Evolutionary conservation across 2,888 invertebrate genomes (phyloP).

Genomic region (Parnassius mnemosyne): DNA sequence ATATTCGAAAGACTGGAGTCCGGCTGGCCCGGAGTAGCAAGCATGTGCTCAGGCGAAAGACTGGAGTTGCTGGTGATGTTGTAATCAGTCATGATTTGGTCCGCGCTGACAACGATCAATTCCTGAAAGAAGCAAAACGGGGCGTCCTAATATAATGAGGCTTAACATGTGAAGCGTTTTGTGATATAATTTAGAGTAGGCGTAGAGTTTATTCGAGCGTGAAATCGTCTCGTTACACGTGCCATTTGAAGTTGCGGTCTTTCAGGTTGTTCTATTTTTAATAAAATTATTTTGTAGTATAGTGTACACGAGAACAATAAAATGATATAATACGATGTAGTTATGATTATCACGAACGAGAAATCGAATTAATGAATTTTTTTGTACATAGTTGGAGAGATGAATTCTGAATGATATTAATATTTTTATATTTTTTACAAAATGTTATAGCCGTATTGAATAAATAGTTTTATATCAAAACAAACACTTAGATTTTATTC

Average conservation of each 20-base stretch:
- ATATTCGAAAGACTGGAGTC: conserved; percentile 37
- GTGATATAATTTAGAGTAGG: conserved; percentile 74
- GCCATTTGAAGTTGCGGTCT: conserved; percentile 69
- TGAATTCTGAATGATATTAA: conserved; percentile 71
- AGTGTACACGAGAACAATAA: conserved; percentile 64
- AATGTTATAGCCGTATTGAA: conserved; percentile 59
- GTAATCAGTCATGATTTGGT: conserved; percentile 36
- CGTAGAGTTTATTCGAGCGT: conserved; percentile 58
- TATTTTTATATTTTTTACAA: conserved; percentile 73
- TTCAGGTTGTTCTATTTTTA: conserved; percentile 52
- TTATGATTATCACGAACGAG: conserved; percentile 32
- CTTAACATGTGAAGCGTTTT: conserved; percentile 71
- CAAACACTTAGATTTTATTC: conserved; percentile 57
- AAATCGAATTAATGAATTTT: conserved; percentile 22
- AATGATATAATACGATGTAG: conserved; percentile 45
- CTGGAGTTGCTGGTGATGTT: conserved; percentile 46
- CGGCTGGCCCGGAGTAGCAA: conserved; percentile 34
- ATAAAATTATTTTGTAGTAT: conserved; percentile 48
- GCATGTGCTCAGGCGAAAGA: conserved; percentile 30
- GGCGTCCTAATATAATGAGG: conserved; percentile 57
- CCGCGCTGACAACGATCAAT: conserved; percentile 46
- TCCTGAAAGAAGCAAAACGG: conserved; percentile 39
- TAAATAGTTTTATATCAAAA: conserved; percentile 48
- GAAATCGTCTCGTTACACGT: conserved; percentile 66
- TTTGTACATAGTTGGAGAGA: conserved; percentile 61